A percentile compares a stretch with the other conserved stretches of the same genome.
phyloP scores from a whole-genome alignment of 2,888 invertebrate genomes.

The Allophyes oxyacanthae region DNA sequence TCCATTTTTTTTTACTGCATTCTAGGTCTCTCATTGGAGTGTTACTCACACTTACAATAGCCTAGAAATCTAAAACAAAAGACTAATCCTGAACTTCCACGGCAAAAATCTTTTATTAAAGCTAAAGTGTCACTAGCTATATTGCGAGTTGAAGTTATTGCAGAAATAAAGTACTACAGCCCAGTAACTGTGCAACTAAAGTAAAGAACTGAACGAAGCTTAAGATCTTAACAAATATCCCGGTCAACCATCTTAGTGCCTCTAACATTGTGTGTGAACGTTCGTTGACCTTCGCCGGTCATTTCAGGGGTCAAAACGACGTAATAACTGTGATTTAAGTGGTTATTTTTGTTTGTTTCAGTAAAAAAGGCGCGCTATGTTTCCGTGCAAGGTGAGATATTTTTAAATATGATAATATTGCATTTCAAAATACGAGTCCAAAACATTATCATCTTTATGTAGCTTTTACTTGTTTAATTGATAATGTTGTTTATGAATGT shows the following conservation, averaged over 20 bases:
- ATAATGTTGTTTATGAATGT: no score
- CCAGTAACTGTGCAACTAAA: constrained; percentile 29
- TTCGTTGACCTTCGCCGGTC: constrained; percentile 17
- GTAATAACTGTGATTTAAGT: constrained; percentile 28
- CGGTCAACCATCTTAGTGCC: constrained; percentile 7
- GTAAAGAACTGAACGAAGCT: constrained; percentile 7
- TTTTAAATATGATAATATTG: not conserved
- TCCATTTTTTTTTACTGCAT: no score
- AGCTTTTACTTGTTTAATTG: no score
- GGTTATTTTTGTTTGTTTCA: constrained; percentile 90
- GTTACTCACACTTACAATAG: no score
- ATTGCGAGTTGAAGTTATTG: constrained; percentile 19
- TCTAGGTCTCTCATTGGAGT: no score
- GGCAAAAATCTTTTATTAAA: constrained; percentile 1
- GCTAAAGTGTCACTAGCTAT: constrained; percentile 1
- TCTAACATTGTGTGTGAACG: constrained; percentile 13
- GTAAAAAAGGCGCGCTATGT: constrained; percentile 96
- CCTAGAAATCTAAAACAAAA: not conserved
- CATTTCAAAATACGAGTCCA: not conserved
- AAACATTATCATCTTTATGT: no score
- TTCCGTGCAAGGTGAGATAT: constrained; percentile 93
- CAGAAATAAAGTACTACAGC: constrained; percentile 18
- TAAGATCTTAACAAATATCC: constrained; percentile 12
- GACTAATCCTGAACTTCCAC: not conserved
- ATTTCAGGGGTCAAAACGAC: constrained; percentile 16